Evolutionary conservation across 2,888 invertebrate species (phyloP), one percentile per base, ranked within the genome.

Genomic region (Perdita meconis): DNA sequence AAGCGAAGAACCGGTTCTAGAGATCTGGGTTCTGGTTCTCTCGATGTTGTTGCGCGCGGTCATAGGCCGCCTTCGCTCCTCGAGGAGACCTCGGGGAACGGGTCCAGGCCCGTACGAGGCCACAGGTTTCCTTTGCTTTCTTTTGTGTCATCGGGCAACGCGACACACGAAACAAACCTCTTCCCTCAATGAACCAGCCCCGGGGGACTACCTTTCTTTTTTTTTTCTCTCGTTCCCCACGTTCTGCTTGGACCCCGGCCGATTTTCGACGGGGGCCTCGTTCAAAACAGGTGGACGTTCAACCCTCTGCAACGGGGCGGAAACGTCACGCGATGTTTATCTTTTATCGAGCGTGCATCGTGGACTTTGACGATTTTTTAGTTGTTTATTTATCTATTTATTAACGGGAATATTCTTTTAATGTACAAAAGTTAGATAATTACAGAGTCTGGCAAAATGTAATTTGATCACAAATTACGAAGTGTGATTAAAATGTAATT

Each of bases 11-110:
- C 91, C 89, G 91, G 91, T 91, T 89, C 85, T 65, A 68, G 73
- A 86, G 89, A 88, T 88, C 89, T 86, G 87, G 86, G 89, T 87
- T 90, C 90, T 89, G 87, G 89, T 90, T 89, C 89, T 89, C 89
- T 87, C 88, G 86, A 83, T 84, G 89, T 91, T 91, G 89, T 90
- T 91, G 89, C 88, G 86, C 80, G 85, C 88, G 90, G 90, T 90
- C 91, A 90, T 88, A 89, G 90, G 89, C 89, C 88, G 89, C 85
- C 90, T 88, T 90, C 82, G 86, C 82, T 83, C 47, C 75, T 65
- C 83, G 77, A 61, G n/a, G 44, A 70, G 78, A 82, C 79, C 79
- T 81, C 83, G 84, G 30, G 42, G 56, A 65, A 56, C 53, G 75
- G 67, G 67, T 55, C 70, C 75, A 44, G 50, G 69, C 65, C 44